Evolutionary conservation across 2,888 invertebrate genomes (phyloP).

Genomic region (Aporophyla nigra): DNA sequence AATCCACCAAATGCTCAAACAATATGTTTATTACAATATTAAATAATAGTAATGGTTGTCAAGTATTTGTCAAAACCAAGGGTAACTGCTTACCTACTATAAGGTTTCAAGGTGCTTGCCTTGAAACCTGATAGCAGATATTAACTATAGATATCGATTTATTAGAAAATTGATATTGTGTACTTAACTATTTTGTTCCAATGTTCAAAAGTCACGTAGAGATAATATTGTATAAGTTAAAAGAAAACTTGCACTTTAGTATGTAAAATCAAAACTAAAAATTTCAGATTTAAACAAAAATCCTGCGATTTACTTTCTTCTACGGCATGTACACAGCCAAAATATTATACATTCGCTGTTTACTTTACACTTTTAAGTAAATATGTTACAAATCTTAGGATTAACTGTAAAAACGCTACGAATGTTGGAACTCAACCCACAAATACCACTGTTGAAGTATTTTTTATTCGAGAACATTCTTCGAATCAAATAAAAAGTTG

Average conservation of each 20-base stretch:
- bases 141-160: conserved; percentile 17
- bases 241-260: neutral
- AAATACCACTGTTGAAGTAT: conserved; percentile 40
- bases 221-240: neutral
- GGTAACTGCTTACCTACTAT: conserved; percentile 22
- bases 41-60: neutral
- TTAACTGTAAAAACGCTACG: conserved; percentile 33
- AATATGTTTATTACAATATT: neutral
- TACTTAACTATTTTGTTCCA: conserved; percentile 24
- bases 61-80: conserved; percentile 29
- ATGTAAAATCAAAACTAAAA: conserved; percentile 1
- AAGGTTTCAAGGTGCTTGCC: conserved; percentile 44
- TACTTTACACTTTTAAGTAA: conserved; percentile 28
- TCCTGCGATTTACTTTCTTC: conserved; percentile 11
- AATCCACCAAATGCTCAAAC: too few relatives aligned
- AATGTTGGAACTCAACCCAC: conserved; percentile 42
- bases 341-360: conserved; percentile 46
- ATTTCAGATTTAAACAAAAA: conserved; percentile 14
- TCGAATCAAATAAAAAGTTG: conserved; percentile 53
- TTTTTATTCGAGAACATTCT: conserved; percentile 55
- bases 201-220: conserved; percentile 32
- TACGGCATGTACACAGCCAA: neutral
- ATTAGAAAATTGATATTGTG: conserved; percentile 29
- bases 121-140: conserved; percentile 50
- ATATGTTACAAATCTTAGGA: conserved; percentile 35